A percentile compares a stretch with the other conserved stretches of the same genome.
These are phyloP conservation scores for Frieseomelitta varia DNA, from an alignment of 1,140 invertebrate genomes.

Conservation along the genomic window DNA sequence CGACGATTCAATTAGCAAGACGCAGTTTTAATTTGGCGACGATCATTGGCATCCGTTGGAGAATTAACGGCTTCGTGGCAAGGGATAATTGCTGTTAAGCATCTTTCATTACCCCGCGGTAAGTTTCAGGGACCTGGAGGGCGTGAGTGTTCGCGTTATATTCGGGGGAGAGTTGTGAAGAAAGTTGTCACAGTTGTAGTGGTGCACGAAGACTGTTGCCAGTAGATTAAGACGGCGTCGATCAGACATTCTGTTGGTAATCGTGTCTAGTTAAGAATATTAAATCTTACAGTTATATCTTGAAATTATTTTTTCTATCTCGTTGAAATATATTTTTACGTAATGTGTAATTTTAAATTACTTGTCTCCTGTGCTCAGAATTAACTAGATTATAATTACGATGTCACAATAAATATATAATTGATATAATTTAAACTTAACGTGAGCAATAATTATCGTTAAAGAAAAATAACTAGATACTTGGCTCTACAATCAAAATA, in stretches of 20 bases:
- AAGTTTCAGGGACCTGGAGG: neutral
- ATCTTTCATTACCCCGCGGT: neutral
- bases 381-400: no score
- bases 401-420: no score
- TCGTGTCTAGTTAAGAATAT: no score
- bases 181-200: neutral
- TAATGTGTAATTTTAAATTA: no score
- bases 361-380: no score
- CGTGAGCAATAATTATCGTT: no score
- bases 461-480: no score
- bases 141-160: neutral
- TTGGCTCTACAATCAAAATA: no score
- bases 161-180: neutral
- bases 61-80: neutral
- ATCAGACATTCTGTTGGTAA: neutral
- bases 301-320: no score
- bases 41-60: neutral
- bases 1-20: conserved; percentile 31
- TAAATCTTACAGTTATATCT: no score
- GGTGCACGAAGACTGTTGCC: neutral
- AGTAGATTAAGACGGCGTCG: neutral
- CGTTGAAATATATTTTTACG: no score
- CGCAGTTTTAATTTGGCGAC: conserved; percentile 16
- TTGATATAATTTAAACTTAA: no score
- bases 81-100: neutral